Evolutionary conservation across 1,140 invertebrate species (phyloP).

Genomic region (Papilio polyxenes): DNA sequence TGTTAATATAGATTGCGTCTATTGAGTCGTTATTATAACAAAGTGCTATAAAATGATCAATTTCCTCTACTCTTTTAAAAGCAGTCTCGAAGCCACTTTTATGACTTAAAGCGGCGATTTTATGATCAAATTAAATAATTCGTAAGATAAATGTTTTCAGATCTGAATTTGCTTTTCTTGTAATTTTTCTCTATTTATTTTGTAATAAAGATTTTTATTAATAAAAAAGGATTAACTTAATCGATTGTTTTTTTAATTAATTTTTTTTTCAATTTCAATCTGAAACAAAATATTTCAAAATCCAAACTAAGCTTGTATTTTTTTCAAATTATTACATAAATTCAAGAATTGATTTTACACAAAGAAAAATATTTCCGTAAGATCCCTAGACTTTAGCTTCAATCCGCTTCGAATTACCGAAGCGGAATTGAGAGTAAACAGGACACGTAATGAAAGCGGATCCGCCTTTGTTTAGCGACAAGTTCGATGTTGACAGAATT

Average conservation of each 20-base stretch:
- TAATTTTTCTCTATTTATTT: neutral
- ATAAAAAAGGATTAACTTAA: neutral
- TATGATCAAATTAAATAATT: constrained; percentile 34
- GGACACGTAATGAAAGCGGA: too few species aligned
- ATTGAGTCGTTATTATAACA: constrained; percentile 30
- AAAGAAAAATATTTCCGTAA: too few species aligned
- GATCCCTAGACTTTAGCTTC: too few species aligned
- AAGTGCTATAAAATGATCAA: constrained; percentile 32
- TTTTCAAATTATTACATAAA: too few species aligned
- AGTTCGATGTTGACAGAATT: too few species aligned
- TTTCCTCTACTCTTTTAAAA: constrained; percentile 28
- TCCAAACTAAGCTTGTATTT: too few species aligned
- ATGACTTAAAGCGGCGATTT: constrained; percentile 30
- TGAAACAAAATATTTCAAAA: too few species aligned
- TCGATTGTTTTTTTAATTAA: neutral
- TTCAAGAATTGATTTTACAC: too few species aligned
- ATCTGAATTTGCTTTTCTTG: constrained; percentile 9
- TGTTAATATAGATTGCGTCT: neutral
- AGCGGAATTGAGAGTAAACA: too few species aligned
- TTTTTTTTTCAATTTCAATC: too few species aligned
- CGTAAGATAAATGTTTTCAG: constrained; percentile 28
- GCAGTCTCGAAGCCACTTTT: constrained; percentile 33
- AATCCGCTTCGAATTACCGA: too few species aligned
- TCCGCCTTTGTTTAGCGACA: too few species aligned
- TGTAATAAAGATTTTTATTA: neutral